Conservation (phyloP, 2,113 vertebrate species). For the Nesoenas mayeri region DNA sequence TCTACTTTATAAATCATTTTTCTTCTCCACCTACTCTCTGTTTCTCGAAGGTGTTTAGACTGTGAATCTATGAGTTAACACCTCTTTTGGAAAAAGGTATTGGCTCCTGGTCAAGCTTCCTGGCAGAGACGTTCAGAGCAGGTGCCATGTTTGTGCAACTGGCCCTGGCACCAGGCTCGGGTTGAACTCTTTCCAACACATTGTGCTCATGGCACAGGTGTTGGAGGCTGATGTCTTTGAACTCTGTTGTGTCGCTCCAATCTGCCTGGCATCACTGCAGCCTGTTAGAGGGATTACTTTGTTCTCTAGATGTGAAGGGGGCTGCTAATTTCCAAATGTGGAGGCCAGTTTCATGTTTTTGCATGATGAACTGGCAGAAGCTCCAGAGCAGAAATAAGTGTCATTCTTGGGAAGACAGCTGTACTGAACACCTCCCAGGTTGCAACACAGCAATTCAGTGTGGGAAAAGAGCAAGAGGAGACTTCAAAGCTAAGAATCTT, state of each 20-base stretch:
- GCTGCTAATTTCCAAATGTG: not conserved
- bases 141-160: not conserved
- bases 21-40: not conserved
- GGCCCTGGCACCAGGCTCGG: not conserved
- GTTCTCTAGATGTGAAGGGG: not conserved
- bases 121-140: slow-evolving; percentile 26
- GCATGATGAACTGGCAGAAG: not conserved
- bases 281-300: not conserved
- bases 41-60: not conserved
- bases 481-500: not conserved
- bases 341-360: not conserved
- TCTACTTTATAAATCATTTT: not conserved
- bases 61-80: not conserved
- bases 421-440: not conserved
- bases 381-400: not conserved
- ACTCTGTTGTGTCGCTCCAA: slow-evolving; percentile 9
- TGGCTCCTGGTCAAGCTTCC: not conserved
- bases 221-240: slow-evolving; percentile 33
- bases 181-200: not conserved
- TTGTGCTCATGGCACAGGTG: not conserved
- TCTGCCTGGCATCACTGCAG: not conserved
- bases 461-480: not conserved
- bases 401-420: not conserved
- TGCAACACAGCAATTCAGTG: not conserved
- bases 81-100: not conserved